Evolutionary conservation across 2,888 invertebrate species (phyloP).

Genomic region (Euplagia quadripunctaria): DNA sequence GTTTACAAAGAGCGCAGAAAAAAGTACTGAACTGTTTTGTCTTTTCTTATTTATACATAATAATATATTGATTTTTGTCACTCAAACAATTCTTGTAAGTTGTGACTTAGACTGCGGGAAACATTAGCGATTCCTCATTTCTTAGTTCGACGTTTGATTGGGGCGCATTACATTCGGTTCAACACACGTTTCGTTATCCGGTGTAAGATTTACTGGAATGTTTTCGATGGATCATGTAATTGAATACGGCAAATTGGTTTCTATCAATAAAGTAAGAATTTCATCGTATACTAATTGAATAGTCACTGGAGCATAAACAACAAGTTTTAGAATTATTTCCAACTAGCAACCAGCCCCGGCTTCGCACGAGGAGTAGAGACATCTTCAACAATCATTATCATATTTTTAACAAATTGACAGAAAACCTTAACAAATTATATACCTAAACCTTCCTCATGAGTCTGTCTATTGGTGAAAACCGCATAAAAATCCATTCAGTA

Average conservation of each 20-base stretch:
- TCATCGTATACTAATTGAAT: background rate
- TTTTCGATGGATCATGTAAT: background rate
- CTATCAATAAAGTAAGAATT: conserved; percentile 2
- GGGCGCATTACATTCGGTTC: conserved; percentile 7
- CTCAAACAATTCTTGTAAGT: background rate
- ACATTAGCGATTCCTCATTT: background rate
- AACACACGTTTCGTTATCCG: conserved; percentile 1
- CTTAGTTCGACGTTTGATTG: conserved; percentile 4
- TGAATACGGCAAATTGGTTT: conserved; percentile 6
- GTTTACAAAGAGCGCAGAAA: too few relatives aligned
- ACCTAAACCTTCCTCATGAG: too few relatives aligned
- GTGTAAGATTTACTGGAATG: conserved; percentile 2
- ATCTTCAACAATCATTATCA: too few relatives aligned
- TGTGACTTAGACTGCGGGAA: background rate
- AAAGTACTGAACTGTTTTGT: too few relatives aligned
- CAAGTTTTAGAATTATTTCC: background rate
- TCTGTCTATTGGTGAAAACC: too few relatives aligned
- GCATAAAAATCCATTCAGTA: too few relatives aligned
- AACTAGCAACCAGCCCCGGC: too few relatives aligned
- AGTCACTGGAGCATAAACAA: background rate
- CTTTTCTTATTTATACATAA: too few relatives aligned
- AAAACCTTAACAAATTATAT: too few relatives aligned
- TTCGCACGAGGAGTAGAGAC: too few relatives aligned
- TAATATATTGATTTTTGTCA: background rate
- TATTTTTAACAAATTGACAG: too few relatives aligned